Conservation (phyloP, 2,888 invertebrate genomes). For the Camponotus fellah region DNA sequence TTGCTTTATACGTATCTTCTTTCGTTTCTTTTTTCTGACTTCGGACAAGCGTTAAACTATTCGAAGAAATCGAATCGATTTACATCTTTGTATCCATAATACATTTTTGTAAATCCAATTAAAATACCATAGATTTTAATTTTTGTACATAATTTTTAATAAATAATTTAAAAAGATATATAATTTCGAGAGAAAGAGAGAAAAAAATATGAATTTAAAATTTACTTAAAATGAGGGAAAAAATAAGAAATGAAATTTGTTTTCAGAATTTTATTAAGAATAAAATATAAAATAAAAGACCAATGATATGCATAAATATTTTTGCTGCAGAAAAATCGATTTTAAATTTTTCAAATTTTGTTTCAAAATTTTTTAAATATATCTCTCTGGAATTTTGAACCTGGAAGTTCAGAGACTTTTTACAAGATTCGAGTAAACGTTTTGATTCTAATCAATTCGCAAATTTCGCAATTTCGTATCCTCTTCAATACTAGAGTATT, state of each 20-base stretch:
- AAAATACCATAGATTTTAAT: neutral
- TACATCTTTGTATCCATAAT: neutral
- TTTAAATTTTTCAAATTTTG: neutral
- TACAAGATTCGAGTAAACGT: no score
- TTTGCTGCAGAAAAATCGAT: neutral
- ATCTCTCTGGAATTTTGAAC: no score
- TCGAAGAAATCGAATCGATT: neutral
- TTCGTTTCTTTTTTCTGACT: neutral
- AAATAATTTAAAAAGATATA: neutral
- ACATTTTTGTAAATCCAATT: no score
- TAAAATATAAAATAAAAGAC: neutral
- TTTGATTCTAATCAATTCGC: neutral
- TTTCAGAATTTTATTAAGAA: neutral
- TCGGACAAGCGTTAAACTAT: neutral
- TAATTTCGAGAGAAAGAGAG: neutral
- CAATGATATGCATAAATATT: neutral
- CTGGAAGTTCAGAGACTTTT: no score
- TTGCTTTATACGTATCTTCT: conserved; percentile 1
- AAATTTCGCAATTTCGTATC: conserved; percentile 4
- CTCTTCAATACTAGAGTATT: neutral
- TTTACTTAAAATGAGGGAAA: neutral
- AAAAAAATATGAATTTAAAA: neutral
- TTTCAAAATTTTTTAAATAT: no score
- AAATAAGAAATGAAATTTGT: neutral
- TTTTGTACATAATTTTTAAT: neutral